Base-by-base conservation (phyloP, 1,140 invertebrate species). In the Drosophila parabipectinata region DNA sequence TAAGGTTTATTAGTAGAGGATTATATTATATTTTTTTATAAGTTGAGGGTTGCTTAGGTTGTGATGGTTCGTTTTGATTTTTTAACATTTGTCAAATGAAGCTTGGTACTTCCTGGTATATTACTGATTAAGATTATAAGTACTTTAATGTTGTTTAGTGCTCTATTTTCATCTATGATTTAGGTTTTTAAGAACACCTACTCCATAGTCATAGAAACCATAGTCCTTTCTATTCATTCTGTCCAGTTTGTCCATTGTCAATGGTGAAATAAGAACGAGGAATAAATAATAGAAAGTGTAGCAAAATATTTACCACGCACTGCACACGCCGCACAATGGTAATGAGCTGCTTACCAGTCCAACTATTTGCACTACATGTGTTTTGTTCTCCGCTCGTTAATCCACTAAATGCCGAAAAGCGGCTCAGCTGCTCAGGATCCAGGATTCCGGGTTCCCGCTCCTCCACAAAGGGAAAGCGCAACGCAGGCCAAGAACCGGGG, bases 291-390 rank as follows among this genome's bases (percentile, higher is more conserved):
- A 58, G 51, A 77, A 88, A 82, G 52, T 87, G 69, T 90, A 90
- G 87, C 87, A 90, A 90, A 90, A 90, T 90, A 90, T 90, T 90
- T 90, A 90, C 80, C 87, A 85, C 87, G 79, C 82, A 90, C 72
- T 85, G 69, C 68, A 77, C 85, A 90, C 81, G 61, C 68, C 72
- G 54, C 66, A 90, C 85, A 90, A 90, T 87, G 78, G 78, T 90
- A 90, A 90, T 90, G 87, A 90, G 87, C 82, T 79, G 72, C 80
- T 77, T 75, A 75, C 72, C 44, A 34, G 54, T 69, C 50, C 62
- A 69, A 53, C 51, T 77, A 69, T 68, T 76, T 77, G 63, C 72
- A 58, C 63, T 68, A 74, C 62, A 77, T 76, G 72, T 18, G 55
- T 67, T 77, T 77, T 77, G 74, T 88, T 81, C 57, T 82, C 66